phyloP scores from a whole-genome alignment of 2,797 vertebrate species.

The Euphonia xanthogaster region DNA sequence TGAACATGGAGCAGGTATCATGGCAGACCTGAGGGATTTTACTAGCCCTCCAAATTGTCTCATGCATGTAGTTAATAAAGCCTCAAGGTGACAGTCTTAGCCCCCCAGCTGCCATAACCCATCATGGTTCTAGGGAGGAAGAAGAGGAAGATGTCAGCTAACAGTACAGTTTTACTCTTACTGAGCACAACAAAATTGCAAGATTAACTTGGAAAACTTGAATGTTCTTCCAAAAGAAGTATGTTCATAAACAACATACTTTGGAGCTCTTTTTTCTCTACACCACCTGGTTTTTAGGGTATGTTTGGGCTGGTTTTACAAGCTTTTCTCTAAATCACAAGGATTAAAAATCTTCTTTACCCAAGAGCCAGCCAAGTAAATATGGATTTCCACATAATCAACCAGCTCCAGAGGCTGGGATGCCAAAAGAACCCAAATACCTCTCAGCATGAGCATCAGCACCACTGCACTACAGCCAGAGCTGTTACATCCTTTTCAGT shows the following conservation, averaged over 20 bases:
- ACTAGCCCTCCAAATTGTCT: neutral
- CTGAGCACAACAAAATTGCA: neutral
- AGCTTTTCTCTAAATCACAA: neutral
- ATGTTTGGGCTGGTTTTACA: conserved; percentile 3
- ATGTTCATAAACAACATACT: neutral
- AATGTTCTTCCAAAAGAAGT: neutral
- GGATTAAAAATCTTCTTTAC: conserved; percentile 25
- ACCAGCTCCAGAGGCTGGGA: neutral
- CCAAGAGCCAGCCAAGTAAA: conserved; percentile 10
- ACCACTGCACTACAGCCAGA: neutral
- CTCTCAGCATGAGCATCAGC: conserved; percentile 12
- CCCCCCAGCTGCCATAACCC: neutral
- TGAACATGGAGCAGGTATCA: neutral
- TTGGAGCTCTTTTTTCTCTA: neutral
- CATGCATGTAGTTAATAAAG: neutral
- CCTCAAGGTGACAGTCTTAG: neutral
- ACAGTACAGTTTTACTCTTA: neutral
- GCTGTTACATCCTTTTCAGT: neutral
- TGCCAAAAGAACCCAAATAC: neutral
- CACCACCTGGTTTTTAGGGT: neutral
- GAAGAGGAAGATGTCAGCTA: neutral
- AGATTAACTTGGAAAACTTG: neutral
- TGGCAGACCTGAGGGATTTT: neutral
- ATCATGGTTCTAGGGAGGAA: neutral
- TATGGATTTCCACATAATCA: neutral